Evolutionary conservation across 2,797 vertebrate genomes (phyloP).

Genomic region (Emydoidea blandingii): DNA sequence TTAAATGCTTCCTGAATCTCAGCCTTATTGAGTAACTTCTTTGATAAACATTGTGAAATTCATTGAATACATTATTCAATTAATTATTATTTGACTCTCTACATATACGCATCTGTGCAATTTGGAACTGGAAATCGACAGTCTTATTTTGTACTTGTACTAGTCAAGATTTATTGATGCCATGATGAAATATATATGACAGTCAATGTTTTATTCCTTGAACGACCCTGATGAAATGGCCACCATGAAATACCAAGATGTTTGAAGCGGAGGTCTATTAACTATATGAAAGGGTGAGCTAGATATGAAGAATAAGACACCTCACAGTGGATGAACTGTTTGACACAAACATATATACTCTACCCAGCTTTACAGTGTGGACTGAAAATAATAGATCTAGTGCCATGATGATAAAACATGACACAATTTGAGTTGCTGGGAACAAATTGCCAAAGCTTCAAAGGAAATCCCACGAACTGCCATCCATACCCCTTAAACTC

Average conservation of each 20-base stretch:
- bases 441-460: not conserved
- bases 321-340: not conserved
- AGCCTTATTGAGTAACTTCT: not conserved
- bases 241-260: not conserved
- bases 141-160: not conserved
- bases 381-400: not conserved
- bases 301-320: not conserved
- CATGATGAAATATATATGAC: not conserved
- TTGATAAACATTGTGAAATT: not conserved
- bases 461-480: not conserved
- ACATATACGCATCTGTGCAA: not conserved
- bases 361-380: not conserved
- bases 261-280: not conserved
- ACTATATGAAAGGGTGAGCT: not conserved
- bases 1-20: not conserved
- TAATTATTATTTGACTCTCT: not conserved
- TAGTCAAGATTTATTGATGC: not conserved
- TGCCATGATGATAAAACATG: not conserved
- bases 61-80: not conserved
- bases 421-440: rapidly evolving
- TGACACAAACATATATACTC: not conserved
- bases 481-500: not conserved
- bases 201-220: not conserved
- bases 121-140: not conserved
- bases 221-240: not conserved